Percentiles rank a stretch among this genome's conserved stretches.
These are phyloP conservation scores for Seriola dumerili DNA, from an alignment of 2,113 vertebrate genomes.

Conservation along the genomic window DNA sequence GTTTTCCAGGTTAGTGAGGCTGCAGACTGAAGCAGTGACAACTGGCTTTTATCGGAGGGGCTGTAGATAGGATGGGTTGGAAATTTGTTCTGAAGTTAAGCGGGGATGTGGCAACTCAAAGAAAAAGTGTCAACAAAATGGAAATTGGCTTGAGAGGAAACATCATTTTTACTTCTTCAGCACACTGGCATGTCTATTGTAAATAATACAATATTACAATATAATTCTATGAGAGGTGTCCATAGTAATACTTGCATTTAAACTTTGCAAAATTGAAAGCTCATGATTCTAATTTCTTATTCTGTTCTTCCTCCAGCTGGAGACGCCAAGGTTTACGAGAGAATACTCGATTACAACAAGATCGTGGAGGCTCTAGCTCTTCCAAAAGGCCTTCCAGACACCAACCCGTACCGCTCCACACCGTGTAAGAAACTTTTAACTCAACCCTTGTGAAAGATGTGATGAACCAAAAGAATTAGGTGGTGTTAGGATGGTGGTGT, in stretches of 20 bases:
- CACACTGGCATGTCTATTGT: no score
- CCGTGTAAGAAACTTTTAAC: slow-evolving; percentile 85
- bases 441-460: background rate
- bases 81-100: no score
- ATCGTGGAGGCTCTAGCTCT: slow-evolving; percentile 93
- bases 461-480: background rate
- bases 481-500: no score
- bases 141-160: no score
- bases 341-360: slow-evolving; percentile 95
- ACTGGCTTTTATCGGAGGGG: no score
- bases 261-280: background rate
- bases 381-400: slow-evolving; percentile 93
- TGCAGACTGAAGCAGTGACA: no score
- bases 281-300: background rate
- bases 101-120: no score
- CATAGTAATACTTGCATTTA: background rate
- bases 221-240: no score
- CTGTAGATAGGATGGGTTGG: no score
- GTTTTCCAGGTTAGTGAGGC: background rate
- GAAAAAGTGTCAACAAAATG: no score
- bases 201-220: no score
- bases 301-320: slow-evolving; percentile 86
- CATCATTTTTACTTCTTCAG: no score
- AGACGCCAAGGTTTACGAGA: slow-evolving; percentile 94
- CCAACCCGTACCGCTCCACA: slow-evolving; percentile 93